phyloP scores from a whole-genome alignment of 2,113 vertebrate species.

The Lagopus muta region DNA sequence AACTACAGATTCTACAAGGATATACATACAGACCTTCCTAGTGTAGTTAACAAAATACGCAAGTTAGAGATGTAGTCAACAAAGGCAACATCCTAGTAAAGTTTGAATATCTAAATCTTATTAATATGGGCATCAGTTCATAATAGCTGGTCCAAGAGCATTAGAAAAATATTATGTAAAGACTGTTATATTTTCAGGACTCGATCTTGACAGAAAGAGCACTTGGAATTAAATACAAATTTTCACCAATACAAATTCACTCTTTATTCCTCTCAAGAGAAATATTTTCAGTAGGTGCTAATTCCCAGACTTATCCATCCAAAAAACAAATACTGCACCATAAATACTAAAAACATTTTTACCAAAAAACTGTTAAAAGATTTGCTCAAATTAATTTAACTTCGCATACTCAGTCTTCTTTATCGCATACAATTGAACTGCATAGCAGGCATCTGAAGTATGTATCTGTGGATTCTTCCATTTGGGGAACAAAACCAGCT shows the following conservation, averaged over 20 bases:
- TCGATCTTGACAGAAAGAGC: not conserved
- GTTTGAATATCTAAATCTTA: not conserved
- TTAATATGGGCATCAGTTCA: not conserved
- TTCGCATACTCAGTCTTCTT: not conserved
- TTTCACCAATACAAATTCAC: not conserved
- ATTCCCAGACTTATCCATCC: not conserved
- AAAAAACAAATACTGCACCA: not conserved
- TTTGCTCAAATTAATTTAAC: not conserved
- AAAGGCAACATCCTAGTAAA: not conserved
- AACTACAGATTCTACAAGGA: not conserved
- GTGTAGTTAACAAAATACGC: no score
- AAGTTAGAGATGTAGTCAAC: no score
- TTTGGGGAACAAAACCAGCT: not conserved
- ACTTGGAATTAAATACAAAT: not conserved
- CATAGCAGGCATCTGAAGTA: not conserved
- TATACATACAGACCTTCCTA: not conserved
- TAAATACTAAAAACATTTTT: not conserved
- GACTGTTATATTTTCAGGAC: not conserved
- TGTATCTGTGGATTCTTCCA: not conserved
- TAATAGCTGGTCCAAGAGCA: not conserved
- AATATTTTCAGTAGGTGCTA: not conserved
- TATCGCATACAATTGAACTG: not conserved
- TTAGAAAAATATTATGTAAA: not conserved
- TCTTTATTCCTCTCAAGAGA: not conserved
- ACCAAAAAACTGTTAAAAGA: not conserved